Base-by-base conservation (phyloP, 1,140 invertebrate genomes). In the Ceratina japonica region DNA sequence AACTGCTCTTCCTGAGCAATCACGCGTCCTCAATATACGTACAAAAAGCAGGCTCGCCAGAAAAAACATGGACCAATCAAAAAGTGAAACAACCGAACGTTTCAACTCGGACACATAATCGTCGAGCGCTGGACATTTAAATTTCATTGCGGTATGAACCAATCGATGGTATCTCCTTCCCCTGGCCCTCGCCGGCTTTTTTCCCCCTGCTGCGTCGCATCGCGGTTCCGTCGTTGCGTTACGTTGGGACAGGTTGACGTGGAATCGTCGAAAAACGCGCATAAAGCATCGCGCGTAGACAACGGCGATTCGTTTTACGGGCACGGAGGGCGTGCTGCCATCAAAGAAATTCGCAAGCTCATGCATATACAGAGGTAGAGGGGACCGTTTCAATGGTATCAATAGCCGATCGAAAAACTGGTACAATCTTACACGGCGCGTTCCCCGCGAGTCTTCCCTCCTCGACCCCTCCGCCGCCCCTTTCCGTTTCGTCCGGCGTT, bases 361-460 rank as follows among this genome's bases (percentile, higher is more conserved):
- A 91, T 91, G 87, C 87, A 90, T 91, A 91, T 89, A 90, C 79
- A 86, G 79, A 80, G 75, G 70, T 66, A 73, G 70, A 49, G 51
- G 73, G 80, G 80, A 75, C 81, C 83, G 80, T 65, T 84, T 83
- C 80, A 76, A 70, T 75, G 85, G 86, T 90, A 91, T 91, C 91
- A 88, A 91, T 90, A 88, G 86, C 85, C 79, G 79, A 74, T 87
- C 80, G 89, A 91, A 92, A 91, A 91, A 92, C 90, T 91, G 89
- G 91, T 89, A 91, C 89, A 91, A 92, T 92, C 90, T 90, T 84
- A 71, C 79, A 79, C 82, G 77, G 73, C 80, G 84, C 82, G 87
- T 78, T 78, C 83, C 65, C 79, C 63, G 66, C 78, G 77, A 69
- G 71, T 72, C 80, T 64, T 69, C 68, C 78, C 64, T 13, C n/a